Base-by-base conservation (phyloP, 2,113 vertebrate species). In the Apodemus sylvaticus region DNA sequence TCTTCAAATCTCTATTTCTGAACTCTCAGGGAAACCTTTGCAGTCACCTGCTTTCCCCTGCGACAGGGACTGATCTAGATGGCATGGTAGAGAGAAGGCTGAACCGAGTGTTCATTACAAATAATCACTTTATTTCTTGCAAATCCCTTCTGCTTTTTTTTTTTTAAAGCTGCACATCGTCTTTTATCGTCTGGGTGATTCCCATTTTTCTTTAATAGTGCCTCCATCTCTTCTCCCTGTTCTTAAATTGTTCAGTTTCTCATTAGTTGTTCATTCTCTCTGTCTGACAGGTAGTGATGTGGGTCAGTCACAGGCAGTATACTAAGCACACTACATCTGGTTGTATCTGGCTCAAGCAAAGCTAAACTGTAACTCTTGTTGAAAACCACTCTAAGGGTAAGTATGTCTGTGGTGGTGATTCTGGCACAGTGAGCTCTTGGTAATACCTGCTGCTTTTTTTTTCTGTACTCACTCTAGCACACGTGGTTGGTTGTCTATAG, bases 401-500 rank as follows among this genome's bases (percentile, higher is more conserved):
- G 86, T 14, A 78, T 71, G 55, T 93, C 62, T 1, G 12, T 48
- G 88, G 81, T 45, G 51, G 78, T 29, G 76, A 62, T 87, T 92
- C 91, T 64, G 81, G 68, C 66, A 8, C 20, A 39, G 77, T 71
- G 74, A 96, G 66, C 90, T 81, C 71, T 71, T 96, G 74, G 68
- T 73, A 90, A 68, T 83, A 97, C 81, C 94, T 92, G 86, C 79
- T 45, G 45, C 51, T 10, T 16, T 64, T 70, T 66, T 86, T 17
- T 42, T 14, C 0, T 8, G 13, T 24, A 9, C 13, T 51, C 22
- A 10, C 13, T 45, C 14, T 34, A 8, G 17, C 29, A 51, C 26
- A 91, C 89, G 51, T 73, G 89, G 88, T 88, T 76, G 87, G 90
- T 86, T 73, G 60, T 95, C 94, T 97, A 78, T 93, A 90, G 89